phyloP scores from a whole-genome alignment of 2,797 vertebrate species.

The Anabacerthia variegaticeps region DNA sequence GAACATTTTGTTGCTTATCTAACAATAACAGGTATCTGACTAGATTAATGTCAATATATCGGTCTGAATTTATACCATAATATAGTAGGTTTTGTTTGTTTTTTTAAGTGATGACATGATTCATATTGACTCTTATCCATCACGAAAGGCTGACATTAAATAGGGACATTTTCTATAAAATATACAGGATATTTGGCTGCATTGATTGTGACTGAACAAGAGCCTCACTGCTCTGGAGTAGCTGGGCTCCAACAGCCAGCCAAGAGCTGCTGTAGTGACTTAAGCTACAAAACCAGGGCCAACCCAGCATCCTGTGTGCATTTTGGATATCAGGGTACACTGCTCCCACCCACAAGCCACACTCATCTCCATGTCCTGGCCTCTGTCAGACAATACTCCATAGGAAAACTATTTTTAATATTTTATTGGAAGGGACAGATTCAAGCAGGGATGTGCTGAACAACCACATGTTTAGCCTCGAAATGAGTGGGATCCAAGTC shows the following conservation, averaged over 20 bases:
- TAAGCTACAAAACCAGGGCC: neutral
- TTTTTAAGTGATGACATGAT: neutral
- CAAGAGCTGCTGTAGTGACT: neutral
- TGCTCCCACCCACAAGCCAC: neutral
- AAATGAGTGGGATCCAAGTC: neutral
- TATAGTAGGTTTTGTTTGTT: neutral
- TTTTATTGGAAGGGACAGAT: neutral
- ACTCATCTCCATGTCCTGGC: accelerated
- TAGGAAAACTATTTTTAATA: neutral
- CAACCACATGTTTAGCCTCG: neutral
- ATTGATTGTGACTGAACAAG: neutral
- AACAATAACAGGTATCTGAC: neutral
- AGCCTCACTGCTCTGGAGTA: neutral
- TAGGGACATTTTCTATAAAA: neutral
- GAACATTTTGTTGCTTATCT: neutral
- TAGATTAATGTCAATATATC: neutral
- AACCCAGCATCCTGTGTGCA: neutral
- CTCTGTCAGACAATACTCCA: neutral
- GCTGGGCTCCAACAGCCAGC: neutral
- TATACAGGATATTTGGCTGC: neutral
- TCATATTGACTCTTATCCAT: neutral
- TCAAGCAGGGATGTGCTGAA: neutral
- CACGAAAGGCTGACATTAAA: neutral
- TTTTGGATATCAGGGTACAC: neutral
- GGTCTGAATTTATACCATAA: neutral